Conservation (phyloP, 1,140 invertebrate genomes). For the Drosophila insularis region DNA sequence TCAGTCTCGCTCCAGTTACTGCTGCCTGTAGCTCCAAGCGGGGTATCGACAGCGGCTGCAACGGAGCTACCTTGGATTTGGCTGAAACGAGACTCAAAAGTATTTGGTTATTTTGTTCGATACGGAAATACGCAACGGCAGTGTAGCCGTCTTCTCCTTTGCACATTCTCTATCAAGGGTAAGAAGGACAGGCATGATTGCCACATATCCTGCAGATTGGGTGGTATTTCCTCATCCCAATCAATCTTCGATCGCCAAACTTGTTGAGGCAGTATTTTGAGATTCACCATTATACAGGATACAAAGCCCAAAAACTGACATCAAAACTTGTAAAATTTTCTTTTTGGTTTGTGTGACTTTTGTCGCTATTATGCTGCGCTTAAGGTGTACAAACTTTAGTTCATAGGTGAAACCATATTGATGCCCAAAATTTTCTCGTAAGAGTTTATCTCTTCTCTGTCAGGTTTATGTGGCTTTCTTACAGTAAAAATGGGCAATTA, state of each 20-base stretch:
- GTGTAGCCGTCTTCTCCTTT: conserved; percentile 21
- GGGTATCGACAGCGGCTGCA: conserved; percentile 60
- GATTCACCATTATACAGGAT: conserved; percentile 35
- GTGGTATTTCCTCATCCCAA: conserved; percentile 39
- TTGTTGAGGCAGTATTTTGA: conserved; percentile 50
- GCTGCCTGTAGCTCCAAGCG: no score
- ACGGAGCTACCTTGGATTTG: conserved; percentile 71
- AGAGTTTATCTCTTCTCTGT: neutral
- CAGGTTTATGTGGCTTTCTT: no score
- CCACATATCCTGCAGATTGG: no score
- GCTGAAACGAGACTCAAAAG: no score
- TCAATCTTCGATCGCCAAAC: conserved; percentile 8
- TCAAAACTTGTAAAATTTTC: conserved; percentile 4
- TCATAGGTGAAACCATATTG: conserved; percentile 6
- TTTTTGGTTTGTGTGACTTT: neutral
- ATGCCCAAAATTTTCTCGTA: conserved; percentile 20
- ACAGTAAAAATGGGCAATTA: no score
- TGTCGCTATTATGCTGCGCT: neutral
- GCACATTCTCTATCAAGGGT: conserved; percentile 28
- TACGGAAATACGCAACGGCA: neutral
- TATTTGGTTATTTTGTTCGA: no score
- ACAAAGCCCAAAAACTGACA: conserved; percentile 33
- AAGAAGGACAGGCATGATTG: no score
- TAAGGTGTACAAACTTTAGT: neutral
- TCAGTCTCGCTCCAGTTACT: conserved; percentile 19